A percentile compares a stretch with the other conserved stretches of the same genome.
Evolutionary conservation across 2,797 vertebrate genomes (phyloP).

Genomic region (Halcyon smyrnensis): DNA sequence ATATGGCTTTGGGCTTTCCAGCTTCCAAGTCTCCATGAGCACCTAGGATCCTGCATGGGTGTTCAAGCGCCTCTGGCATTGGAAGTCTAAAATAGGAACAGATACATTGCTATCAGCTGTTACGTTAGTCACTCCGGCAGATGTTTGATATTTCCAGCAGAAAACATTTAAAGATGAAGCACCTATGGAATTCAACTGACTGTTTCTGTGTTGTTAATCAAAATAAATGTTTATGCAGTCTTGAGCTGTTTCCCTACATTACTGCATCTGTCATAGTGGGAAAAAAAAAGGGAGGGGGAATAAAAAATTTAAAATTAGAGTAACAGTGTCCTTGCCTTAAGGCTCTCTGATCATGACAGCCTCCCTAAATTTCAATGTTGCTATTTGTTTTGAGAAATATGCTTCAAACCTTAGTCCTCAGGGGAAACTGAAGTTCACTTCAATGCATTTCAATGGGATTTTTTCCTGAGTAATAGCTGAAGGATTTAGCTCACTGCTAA

Average conservation of each 20-base stretch:
- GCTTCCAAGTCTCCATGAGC: constrained; percentile 55
- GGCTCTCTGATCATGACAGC: not conserved
- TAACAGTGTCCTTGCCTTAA: not conserved
- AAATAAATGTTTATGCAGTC: not conserved
- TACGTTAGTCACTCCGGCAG: constrained; percentile 64
- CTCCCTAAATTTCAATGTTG: constrained; percentile 21
- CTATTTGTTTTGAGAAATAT: constrained; percentile 46
- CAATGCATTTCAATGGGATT: constrained; percentile 17
- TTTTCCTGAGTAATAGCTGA: constrained; percentile 28
- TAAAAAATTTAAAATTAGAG: not conserved
- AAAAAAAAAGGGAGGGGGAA: not conserved
- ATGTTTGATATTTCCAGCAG: constrained; percentile 70
- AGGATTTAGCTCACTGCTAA: constrained; percentile 47
- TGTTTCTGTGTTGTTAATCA: constrained; percentile 1
- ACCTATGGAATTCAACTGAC: constrained; percentile 37
- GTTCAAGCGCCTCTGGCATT: constrained; percentile 65
- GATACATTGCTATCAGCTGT: constrained; percentile 60
- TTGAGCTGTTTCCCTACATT: constrained; percentile 35
- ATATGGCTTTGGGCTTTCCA: constrained; percentile 62
- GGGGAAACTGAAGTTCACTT: constrained; percentile 31
- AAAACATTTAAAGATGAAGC: constrained; percentile 47
- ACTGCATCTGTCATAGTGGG: not conserved
- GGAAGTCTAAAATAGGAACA: constrained; percentile 65
- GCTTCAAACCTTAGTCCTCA: constrained; percentile 17
- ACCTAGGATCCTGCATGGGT: constrained; percentile 69